Conservation (phyloP, 2,113 vertebrate genomes). For the Xenopus tropicalis region DNA sequence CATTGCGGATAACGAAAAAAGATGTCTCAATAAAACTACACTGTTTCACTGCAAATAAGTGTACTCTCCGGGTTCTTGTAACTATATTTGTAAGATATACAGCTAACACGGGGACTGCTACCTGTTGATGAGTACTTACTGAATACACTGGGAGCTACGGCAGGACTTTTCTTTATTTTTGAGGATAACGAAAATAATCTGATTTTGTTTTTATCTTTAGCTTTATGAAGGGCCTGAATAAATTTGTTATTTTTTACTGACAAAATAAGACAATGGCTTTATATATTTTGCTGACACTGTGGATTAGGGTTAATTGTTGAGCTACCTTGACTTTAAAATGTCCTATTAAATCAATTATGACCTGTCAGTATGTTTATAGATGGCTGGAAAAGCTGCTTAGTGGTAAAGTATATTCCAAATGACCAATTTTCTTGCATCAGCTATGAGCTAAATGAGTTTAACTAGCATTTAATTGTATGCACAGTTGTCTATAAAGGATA, state of each 20-base stretch:
- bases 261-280: constrained; percentile 16
- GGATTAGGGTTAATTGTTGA: neutral
- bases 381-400: constrained; percentile 29
- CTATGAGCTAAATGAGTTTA: constrained; percentile 41
- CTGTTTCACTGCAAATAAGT: no score
- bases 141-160: no score
- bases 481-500: constrained; percentile 40
- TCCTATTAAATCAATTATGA: constrained; percentile 42
- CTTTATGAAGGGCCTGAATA: no score
- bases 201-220: neutral
- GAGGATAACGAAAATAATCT: no score
- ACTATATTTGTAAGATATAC: no score
- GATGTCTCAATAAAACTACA: no score
- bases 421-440: constrained; percentile 38
- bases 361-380: constrained; percentile 40
- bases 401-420: constrained; percentile 35
- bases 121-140: no score
- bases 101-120: no score
- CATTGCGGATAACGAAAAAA: no score
- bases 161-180: no score
- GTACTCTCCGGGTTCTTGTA: no score
- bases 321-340: constrained; percentile 43
- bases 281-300: no score
- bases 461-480: constrained; percentile 43
- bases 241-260: neutral